Evolutionary conservation across 2,797 vertebrate genomes (phyloP).

Genomic region (Falco cherrug): DNA sequence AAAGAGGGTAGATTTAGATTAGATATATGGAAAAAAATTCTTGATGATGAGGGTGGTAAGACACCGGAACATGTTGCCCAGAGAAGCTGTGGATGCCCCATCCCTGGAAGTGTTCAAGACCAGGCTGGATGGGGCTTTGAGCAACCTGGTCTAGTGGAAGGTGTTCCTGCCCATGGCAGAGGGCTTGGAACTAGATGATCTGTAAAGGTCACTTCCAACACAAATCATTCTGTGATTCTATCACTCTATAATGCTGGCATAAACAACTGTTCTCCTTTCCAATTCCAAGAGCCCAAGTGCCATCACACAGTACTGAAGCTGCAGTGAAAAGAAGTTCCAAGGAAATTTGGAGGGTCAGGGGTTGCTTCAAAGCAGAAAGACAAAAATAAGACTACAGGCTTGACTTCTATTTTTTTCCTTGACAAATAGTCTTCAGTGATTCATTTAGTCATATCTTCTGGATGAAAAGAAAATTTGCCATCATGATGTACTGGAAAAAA

Average conservation of each 20-base stretch:
- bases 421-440: not conserved
- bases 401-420: not conserved
- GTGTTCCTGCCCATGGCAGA: not conserved
- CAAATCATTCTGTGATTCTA: not conserved
- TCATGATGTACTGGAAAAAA: not conserved
- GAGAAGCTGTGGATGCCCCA: not conserved
- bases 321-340: not conserved
- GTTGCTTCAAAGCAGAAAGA: not conserved
- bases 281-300: not conserved
- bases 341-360: not conserved
- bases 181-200: not conserved
- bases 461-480: not conserved
- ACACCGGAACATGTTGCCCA: not conserved
- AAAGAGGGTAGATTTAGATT: not conserved
- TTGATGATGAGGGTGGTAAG: accelerated
- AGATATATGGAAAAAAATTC: not conserved
- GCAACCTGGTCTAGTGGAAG: not conserved
- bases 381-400: not conserved
- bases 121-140: not conserved
- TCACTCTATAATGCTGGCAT: not conserved
- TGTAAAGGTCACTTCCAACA: not conserved
- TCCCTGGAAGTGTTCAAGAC: not conserved
- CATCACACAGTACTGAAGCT: not conserved
- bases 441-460: not conserved
- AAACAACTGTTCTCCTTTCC: not conserved